A percentile compares a stretch with the other conserved stretches of the same genome.
These are phyloP conservation scores for Erinaceus europaeus DNA, from an alignment of 2,113 vertebrate genomes.

Conservation along the genomic window DNA sequence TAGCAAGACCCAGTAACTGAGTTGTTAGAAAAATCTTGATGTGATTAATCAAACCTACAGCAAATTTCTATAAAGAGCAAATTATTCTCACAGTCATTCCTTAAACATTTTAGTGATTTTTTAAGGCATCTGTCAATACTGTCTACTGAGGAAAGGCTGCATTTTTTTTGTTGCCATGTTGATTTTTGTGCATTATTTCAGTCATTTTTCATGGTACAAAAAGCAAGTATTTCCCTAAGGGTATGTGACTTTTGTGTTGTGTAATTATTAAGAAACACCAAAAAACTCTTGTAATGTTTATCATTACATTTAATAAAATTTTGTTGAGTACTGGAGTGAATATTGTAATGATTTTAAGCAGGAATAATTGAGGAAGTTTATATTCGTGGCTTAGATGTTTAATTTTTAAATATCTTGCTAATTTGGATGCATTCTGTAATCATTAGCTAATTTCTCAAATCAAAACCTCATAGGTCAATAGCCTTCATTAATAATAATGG, in stretches of 20 bases:
- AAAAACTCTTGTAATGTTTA: slow-evolving; percentile 10
- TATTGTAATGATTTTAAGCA: slow-evolving; percentile 17
- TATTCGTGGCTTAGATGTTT: not conserved
- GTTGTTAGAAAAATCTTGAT: not conserved
- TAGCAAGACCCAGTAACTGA: slow-evolving; percentile 17
- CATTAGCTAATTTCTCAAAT: slow-evolving; percentile 25
- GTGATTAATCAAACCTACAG: slow-evolving; percentile 27
- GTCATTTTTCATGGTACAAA: slow-evolving; percentile 50
- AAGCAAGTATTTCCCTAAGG: slow-evolving; percentile 42
- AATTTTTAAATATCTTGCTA: slow-evolving; percentile 41
- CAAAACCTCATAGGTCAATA: slow-evolving; percentile 43
- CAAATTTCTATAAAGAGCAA: not conserved
- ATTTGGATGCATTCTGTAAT: slow-evolving; percentile 6
- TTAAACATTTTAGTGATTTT: not conserved
- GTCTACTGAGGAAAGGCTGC: not conserved
- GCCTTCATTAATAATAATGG: slow-evolving; percentile 17
- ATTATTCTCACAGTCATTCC: not conserved
- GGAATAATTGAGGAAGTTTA: slow-evolving; percentile 36
- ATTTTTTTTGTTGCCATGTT: slow-evolving; percentile 19
- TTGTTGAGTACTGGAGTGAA: not conserved
- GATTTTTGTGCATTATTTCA: slow-evolving; percentile 19
- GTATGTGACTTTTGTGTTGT: slow-evolving; percentile 28
- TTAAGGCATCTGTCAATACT: slow-evolving; percentile 25
- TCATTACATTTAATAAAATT: slow-evolving; percentile 33
- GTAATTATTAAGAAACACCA: slow-evolving; percentile 23